These are phyloP conservation scores for Andrena camellia DNA, from an alignment of 2,888 invertebrate genomes.

Conservation along the genomic window DNA sequence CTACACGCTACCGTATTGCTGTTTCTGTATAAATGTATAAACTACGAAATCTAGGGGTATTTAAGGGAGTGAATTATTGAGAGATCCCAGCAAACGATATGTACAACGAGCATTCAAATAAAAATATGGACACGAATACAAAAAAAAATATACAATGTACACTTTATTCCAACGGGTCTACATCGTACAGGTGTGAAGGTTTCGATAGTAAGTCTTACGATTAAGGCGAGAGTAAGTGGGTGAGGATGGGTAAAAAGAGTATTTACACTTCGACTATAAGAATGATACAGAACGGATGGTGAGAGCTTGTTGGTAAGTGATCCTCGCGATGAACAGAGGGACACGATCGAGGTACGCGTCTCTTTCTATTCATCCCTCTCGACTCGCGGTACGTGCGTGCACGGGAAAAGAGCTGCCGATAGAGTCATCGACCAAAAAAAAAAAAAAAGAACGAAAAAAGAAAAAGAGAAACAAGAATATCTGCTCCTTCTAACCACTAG, in stretches of 20 bases:
- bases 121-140: conserved; percentile 69
- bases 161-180: conserved; percentile 81
- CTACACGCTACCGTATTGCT: not conserved
- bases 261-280: conserved; percentile 82
- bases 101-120: conserved; percentile 51
- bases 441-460: not conserved
- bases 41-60: not conserved
- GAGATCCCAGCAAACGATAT: not conserved
- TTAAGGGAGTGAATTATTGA: not conserved
- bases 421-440: not conserved
- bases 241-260: conserved; percentile 69
- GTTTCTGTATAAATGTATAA: not conserved
- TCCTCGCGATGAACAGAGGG: conserved; percentile 11
- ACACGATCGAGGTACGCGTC: conserved; percentile 7
- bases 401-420: conserved; percentile 9
- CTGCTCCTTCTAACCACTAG: conserved; percentile 15
- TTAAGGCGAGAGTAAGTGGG: conserved; percentile 40
- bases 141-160: conserved; percentile 83
- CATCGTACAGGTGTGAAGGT: conserved; percentile 61
- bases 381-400: conserved; percentile 24
- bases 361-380: conserved; percentile 19
- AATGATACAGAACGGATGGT: conserved; percentile 56
- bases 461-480: not conserved
- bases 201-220: conserved; percentile 57
- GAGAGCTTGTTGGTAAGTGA: conserved; percentile 19